Percentiles rank a stretch among this genome's conserved stretches.
phyloP scores from a whole-genome alignment of 2,113 vertebrate genomes.

The Rynchops niger region DNA sequence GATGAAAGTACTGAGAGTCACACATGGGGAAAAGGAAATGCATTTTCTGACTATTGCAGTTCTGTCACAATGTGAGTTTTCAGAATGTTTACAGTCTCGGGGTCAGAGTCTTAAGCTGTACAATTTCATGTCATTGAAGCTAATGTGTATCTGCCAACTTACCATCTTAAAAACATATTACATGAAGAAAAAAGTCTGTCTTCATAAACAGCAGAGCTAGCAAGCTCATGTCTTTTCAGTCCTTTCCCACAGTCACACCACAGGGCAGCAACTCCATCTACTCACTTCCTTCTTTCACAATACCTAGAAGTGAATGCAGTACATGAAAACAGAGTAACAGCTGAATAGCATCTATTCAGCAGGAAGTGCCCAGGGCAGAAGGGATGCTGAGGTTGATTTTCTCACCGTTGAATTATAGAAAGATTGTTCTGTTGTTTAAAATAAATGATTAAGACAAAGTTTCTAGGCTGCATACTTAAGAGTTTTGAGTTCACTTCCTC shows the following conservation, averaged over 20 bases:
- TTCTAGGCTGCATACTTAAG: background rate
- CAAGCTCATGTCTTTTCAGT: background rate
- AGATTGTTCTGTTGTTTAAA: background rate
- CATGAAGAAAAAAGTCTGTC: background rate
- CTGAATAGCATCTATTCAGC: background rate
- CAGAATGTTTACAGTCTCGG: background rate
- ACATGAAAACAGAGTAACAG: background rate
- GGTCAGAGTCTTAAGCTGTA: background rate
- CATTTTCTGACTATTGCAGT: background rate
- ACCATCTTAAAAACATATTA: background rate
- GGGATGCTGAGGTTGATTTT: background rate
- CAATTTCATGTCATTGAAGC: background rate
- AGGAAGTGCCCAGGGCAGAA: background rate
- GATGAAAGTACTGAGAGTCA: background rate
- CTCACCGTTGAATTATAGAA: background rate
- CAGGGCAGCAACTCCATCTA: background rate
- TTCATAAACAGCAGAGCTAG: background rate
- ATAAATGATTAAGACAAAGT: background rate
- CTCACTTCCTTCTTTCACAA: conserved; percentile 14
- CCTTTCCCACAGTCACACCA: background rate
- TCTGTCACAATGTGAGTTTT: background rate
- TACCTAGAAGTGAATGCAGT: background rate
- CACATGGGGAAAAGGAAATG: background rate
- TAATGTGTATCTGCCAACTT: background rate
- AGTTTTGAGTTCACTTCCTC: background rate